These are phyloP conservation scores for Philaethria dido DNA, from an alignment of 2,888 invertebrate genomes.

Conservation along the genomic window DNA sequence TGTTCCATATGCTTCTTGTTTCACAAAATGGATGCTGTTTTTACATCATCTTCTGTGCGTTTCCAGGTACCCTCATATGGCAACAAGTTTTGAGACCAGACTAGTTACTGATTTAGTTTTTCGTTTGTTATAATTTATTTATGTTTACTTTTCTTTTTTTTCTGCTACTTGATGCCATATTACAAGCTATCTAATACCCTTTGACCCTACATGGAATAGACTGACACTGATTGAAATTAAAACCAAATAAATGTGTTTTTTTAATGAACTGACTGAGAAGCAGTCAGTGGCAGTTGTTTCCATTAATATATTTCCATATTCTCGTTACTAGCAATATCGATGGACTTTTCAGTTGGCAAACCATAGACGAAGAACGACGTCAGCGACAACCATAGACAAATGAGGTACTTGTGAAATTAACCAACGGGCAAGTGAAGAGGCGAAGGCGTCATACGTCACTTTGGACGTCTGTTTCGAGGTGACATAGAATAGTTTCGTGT, in stretches of 20 bases:
- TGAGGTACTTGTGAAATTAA: conserved; percentile 79
- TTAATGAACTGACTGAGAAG: not conserved
- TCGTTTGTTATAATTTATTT: conserved; percentile 5
- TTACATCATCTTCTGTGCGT: conserved; percentile 75
- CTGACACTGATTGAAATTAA: conserved; percentile 56
- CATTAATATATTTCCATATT: conserved; percentile 53
- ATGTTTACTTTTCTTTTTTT: not conserved
- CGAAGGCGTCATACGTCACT: conserved; percentile 47
- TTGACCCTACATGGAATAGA: conserved; percentile 56
- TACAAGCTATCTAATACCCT: conserved; percentile 49
- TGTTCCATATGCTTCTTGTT: conserved; percentile 56
- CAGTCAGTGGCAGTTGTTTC: conserved; percentile 47
- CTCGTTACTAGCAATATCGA: conserved; percentile 73
- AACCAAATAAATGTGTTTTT: conserved; percentile 17
- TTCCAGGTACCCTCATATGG: conserved; percentile 78
- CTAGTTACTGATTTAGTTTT: conserved; percentile 4
- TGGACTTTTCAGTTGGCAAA: conserved; percentile 82
- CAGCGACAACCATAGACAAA: conserved; percentile 52
- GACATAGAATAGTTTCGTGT: conserved; percentile 74
- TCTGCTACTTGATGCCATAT: conserved; percentile 46
- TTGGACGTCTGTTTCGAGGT: conserved; percentile 70
- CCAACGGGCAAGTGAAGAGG: conserved; percentile 52
- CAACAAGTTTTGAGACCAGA: conserved; percentile 55
- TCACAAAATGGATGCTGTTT: conserved; percentile 58
- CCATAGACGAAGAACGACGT: conserved; percentile 56